A percentile compares a stretch with the other conserved stretches of the same genome.
Evolutionary conservation across 2,888 invertebrate species (phyloP).

Genomic region (Lasioglossum calceatum): DNA sequence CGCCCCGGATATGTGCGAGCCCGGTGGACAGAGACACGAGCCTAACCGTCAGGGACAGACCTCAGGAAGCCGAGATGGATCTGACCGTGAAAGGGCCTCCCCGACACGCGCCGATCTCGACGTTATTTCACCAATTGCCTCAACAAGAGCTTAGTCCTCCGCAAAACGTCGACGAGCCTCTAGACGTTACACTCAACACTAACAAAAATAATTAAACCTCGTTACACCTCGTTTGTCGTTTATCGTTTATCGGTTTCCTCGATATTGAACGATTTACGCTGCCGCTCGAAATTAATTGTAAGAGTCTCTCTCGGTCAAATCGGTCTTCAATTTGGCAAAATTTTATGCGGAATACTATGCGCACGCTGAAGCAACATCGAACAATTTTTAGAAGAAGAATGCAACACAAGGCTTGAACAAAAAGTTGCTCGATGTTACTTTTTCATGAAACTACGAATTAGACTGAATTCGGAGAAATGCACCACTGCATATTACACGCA

Average conservation of each 20-base stretch:
- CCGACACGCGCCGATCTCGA: constrained; percentile 73
- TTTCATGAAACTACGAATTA: too few species aligned
- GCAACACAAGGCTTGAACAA: too few species aligned
- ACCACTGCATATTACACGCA: too few species aligned
- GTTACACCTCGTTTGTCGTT: background rate
- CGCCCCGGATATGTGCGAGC: constrained; percentile 75
- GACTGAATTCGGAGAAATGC: too few species aligned
- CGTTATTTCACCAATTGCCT: constrained; percentile 77
- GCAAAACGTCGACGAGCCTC: constrained; percentile 79
- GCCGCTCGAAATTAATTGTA: background rate
- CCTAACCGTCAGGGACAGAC: constrained; percentile 63
- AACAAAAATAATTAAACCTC: constrained; percentile 76
- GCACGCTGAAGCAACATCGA: background rate
- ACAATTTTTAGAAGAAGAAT: background rate
- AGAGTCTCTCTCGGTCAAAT: background rate
- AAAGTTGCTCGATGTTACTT: too few species aligned
- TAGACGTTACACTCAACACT: constrained; percentile 81
- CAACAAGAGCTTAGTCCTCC: constrained; percentile 75
- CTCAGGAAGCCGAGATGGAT: constrained; percentile 83
- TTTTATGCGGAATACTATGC: background rate
- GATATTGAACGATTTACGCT: background rate
- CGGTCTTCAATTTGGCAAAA: background rate
- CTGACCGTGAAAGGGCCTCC: constrained; percentile 80
- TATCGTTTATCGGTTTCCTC: background rate
- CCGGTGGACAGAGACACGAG: constrained; percentile 62